These are phyloP conservation scores for Anniella stebbinsi DNA, from an alignment of 2,797 vertebrate species.

Conservation along the genomic window DNA sequence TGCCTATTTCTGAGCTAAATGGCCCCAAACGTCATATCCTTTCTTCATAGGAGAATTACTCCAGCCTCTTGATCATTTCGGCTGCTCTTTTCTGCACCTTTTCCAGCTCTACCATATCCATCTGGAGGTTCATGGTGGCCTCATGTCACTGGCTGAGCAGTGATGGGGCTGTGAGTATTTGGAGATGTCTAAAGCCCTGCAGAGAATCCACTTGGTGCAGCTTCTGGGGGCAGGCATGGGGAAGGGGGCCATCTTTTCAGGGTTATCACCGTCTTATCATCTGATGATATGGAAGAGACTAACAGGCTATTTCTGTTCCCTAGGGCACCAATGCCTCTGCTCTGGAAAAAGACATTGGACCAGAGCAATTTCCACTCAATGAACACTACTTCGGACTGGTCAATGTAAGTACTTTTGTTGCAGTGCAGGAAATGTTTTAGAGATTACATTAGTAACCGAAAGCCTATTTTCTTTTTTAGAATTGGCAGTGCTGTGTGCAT, in stretches of 20 bases:
- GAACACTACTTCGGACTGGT: constrained; percentile 88
- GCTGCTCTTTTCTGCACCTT: too few relatives aligned
- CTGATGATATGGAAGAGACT: background rate
- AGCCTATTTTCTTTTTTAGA: background rate
- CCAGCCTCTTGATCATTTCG: too few relatives aligned
- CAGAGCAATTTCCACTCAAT: constrained; percentile 89
- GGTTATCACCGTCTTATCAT: background rate
- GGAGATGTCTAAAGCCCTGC: background rate
- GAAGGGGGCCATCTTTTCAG: background rate
- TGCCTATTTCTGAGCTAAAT: too few relatives aligned
- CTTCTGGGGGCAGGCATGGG: background rate
- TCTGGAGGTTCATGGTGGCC: background rate
- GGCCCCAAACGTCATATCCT: too few relatives aligned
- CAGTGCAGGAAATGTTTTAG: background rate
- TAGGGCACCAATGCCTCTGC: constrained; percentile 90
- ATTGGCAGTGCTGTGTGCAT: background rate
- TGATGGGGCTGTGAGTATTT: background rate
- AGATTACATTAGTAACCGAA: too few relatives aligned
- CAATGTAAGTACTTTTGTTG: constrained; percentile 79
- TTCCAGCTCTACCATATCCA: too few relatives aligned
- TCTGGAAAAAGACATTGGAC: constrained; percentile 89
- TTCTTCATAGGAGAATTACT: too few relatives aligned
- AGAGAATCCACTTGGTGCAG: background rate
- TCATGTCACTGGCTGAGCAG: background rate
- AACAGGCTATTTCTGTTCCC: constrained; percentile 19